A percentile compares a stretch with the other conserved stretches of the same genome.
Conservation (phyloP, 2,888 invertebrate genomes). For the Melitaea athalia region DNA sequence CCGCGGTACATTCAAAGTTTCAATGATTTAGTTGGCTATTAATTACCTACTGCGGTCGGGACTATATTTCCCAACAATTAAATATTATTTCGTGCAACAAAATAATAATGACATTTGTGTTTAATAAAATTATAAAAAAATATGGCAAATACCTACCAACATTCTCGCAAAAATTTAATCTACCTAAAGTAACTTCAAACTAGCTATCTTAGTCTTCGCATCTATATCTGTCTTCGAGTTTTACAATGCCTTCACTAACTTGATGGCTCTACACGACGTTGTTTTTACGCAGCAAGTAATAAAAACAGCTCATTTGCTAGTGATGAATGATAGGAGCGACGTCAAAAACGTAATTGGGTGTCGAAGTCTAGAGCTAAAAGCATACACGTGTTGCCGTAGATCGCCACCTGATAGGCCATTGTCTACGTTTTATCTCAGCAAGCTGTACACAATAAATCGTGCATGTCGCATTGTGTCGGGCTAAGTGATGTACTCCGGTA, state of each 20-base stretch:
- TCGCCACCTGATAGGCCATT: conserved; percentile 72
- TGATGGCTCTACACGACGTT: conserved; percentile 17
- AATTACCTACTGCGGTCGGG: conserved; percentile 9
- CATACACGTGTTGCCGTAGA: conserved; percentile 73
- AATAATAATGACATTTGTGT: not conserved
- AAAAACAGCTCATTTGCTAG: conserved; percentile 67
- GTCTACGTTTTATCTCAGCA: conserved; percentile 73
- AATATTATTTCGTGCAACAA: not conserved
- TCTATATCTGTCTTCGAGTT: not conserved
- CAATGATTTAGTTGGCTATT: conserved; percentile 10
- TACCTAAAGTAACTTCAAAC: not conserved
- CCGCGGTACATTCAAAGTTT: conserved; percentile 20
- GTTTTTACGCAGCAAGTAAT: conserved; percentile 44
- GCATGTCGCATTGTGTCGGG: conserved; percentile 61
- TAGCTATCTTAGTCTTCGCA: not conserved
- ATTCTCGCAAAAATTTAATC: too few relatives aligned
- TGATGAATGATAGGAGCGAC: conserved; percentile 70
- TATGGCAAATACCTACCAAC: too few relatives aligned
- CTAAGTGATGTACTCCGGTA: conserved; percentile 54
- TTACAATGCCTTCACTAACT: conserved; percentile 13
- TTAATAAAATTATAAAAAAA: not conserved
- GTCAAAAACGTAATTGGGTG: conserved; percentile 74
- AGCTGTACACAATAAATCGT: conserved; percentile 76
- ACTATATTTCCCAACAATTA: conserved; percentile 13
- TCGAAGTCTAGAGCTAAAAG: conserved; percentile 76